Evolutionary conservation across 2,888 invertebrate species (phyloP).

Genomic region (Vandiemenella viatica): DNA sequence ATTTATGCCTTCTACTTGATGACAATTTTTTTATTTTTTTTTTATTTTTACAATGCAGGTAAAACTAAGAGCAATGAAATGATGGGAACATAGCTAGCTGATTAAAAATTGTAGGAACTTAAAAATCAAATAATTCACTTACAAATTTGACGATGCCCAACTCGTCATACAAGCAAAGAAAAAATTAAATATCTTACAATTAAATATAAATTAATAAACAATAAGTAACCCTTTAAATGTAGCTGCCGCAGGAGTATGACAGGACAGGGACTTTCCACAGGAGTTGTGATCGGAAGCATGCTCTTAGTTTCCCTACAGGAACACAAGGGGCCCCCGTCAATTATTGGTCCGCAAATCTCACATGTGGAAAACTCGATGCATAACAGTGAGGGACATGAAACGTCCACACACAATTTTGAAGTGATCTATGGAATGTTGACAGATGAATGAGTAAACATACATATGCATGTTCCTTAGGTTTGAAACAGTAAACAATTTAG

Average conservation of each 20-base stretch:
- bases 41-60: constrained; percentile 2
- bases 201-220: neutral
- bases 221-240: neutral
- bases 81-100: neutral
- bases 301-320: constrained; percentile 15
- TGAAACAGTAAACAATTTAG: constrained; percentile 8
- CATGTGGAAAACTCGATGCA: constrained; percentile 15
- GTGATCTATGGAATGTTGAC: constrained; percentile 16
- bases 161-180: neutral
- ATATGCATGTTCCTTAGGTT: neutral
- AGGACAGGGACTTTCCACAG: neutral
- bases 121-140: too few relatives aligned
- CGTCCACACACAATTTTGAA: neutral
- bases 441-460: constrained; percentile 7
- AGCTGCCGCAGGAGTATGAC: constrained; percentile 1
- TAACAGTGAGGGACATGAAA: neutral
- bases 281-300: too few relatives aligned
- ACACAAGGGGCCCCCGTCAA: constrained; percentile 7
- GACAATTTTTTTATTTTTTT: too few relatives aligned
- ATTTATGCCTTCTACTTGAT: too few relatives aligned
- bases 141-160: too few relatives aligned
- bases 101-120: constrained; percentile 2
- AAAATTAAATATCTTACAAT: neutral
- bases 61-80: constrained; percentile 15
- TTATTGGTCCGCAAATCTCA: constrained; percentile 18